Evolutionary conservation across 1,140 invertebrate species (phyloP), one percentile per base, ranked within the genome.

Genomic region (Neelides sp.): DNA sequence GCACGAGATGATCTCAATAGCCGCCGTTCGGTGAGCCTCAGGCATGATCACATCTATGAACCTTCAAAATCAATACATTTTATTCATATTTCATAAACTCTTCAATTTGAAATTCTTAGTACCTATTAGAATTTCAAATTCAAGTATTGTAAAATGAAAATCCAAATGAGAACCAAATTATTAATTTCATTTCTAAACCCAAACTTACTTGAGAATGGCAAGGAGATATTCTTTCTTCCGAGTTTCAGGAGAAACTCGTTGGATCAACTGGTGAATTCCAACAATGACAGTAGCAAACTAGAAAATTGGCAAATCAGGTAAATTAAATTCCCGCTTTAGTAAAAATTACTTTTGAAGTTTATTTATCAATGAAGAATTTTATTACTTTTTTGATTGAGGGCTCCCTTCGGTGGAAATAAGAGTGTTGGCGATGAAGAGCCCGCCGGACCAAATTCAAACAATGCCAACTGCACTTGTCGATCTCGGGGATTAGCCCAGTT

Each of bases 201-300:
- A 34, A 12, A 44, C 52, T 50, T 19, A 59, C 57, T 59, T 59
- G 2, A 59, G 26, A 34, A 59, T 13, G 4, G 53, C 23, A 8
- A 61, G 19, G 13, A 57, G 28, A 22, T 55, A 57, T 15, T 61
- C 59, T 4, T 55, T 43, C 23, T 40, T 32, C 20, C 59, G 52
- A 13, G 20, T 50, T 7, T 52, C 40, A 1, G 35, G 15, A 10
- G 34, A 13, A 7, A 52, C 50, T 32, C 28, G 52, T 20, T 47
- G 22, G 4, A 57, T 24, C 1, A 61, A 19, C 13, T 57, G 40
- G 42, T 61, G 55, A 13, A 61, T 40, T 19, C 59, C 59, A 22
- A 54, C 19, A 26, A 55, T 17, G 23, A 52, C 36, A 27, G 45
- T 27, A 41, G 40, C 28, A 22, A 44, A 39, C 26, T 41, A 28